These are phyloP conservation scores for Zygogramma bicolorata DNA, from an alignment of 2,888 invertebrate genomes.

Conservation along the genomic window DNA sequence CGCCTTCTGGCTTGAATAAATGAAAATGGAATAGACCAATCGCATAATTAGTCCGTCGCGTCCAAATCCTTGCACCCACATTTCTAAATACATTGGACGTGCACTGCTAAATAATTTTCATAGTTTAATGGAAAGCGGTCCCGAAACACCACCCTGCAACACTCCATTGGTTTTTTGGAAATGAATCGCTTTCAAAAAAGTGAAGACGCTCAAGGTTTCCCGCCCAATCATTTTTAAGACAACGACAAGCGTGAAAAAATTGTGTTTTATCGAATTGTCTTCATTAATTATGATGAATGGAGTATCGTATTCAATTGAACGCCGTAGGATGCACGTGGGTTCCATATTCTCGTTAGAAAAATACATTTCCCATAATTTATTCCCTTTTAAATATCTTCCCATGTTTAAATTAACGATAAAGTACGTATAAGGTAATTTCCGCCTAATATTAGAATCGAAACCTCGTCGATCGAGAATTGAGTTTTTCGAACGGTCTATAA, in stretches of 20 bases:
- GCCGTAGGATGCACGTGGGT: conserved; percentile 6
- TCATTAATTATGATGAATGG: background rate
- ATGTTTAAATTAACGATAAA: conserved; percentile 10
- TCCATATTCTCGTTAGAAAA: background rate
- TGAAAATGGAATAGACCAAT: no score
- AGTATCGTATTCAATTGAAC: background rate
- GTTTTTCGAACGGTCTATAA: background rate
- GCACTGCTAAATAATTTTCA: no score
- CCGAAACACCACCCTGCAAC: no score
- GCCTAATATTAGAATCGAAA: background rate
- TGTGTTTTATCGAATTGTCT: background rate
- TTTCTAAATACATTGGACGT: no score
- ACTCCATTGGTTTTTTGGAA: no score
- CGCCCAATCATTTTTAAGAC: background rate
- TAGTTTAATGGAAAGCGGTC: no score
- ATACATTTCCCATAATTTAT: conserved; percentile 4
- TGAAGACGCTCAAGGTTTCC: background rate
- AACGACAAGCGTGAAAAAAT: background rate
- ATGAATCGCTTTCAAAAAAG: no score
- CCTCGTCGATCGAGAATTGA: background rate
- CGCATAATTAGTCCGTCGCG: no score
- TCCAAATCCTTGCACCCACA: no score
- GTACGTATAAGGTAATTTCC: background rate
- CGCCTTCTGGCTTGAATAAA: no score
- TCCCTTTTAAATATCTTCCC: conserved; percentile 5